A percentile compares a stretch with the other conserved stretches of the same genome.
These are phyloP conservation scores for Cheilosia soror DNA, from an alignment of 2,888 invertebrate species.

Conservation along the genomic window DNA sequence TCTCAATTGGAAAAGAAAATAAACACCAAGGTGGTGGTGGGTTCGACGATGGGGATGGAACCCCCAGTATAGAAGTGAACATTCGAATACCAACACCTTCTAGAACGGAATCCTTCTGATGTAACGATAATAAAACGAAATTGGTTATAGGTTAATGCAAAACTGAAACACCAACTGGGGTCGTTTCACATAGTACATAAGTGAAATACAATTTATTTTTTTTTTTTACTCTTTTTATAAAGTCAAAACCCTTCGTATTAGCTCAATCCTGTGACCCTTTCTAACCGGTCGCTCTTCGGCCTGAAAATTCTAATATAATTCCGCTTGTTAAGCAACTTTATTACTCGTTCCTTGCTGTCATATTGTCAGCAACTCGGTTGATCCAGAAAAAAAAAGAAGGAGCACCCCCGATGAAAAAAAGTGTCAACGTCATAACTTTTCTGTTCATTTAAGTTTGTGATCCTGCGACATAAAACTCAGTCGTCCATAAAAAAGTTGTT, in stretches of 20 bases:
- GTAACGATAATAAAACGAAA: slow-evolving; percentile 68
- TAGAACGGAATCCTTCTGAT: slow-evolving; percentile 21
- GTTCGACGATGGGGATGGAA: slow-evolving; percentile 13
- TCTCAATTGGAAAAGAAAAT: slow-evolving; percentile 69
- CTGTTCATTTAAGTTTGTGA: slow-evolving; percentile 73
- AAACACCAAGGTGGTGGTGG: slow-evolving; percentile 53
- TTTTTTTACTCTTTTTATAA: too few relatives aligned
- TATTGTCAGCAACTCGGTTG: slow-evolving; percentile 56
- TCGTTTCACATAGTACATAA: slow-evolving; percentile 1
- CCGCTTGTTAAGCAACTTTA: slow-evolving; percentile 72
- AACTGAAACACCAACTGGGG: slow-evolving; percentile 71
- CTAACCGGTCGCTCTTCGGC: background rate
- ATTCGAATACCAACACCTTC: slow-evolving; percentile 47
- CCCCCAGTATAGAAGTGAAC: background rate
- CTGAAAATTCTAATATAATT: slow-evolving; percentile 63
- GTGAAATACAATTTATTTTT: background rate
- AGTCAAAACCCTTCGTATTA: slow-evolving; percentile 25
- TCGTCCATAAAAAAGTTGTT: slow-evolving; percentile 59
- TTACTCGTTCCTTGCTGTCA: slow-evolving; percentile 67
- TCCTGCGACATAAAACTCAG: slow-evolving; percentile 70
- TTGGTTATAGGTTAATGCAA: slow-evolving; percentile 73
- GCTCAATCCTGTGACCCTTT: slow-evolving; percentile 39
- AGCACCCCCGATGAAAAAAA: slow-evolving; percentile 40
- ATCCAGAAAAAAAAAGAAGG: slow-evolving; percentile 19
- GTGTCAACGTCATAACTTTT: slow-evolving; percentile 73